These are phyloP conservation scores for Tenthredo livida DNA, from an alignment of 2,888 invertebrate genomes.

Conservation along the genomic window DNA sequence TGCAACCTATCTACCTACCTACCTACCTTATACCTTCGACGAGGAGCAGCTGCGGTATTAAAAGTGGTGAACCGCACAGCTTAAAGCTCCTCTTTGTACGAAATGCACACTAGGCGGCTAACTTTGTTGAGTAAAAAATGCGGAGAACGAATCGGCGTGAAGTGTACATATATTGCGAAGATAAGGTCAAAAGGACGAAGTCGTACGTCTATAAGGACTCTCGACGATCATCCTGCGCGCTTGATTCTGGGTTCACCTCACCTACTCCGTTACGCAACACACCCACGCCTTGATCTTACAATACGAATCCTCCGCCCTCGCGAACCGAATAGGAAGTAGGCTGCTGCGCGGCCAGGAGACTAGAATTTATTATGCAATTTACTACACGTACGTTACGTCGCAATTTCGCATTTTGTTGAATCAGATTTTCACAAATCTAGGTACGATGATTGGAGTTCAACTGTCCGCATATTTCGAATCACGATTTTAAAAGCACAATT, in stretches of 20 bases:
- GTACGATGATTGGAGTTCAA: neutral
- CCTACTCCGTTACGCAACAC: conserved; percentile 37
- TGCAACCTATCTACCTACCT: neutral
- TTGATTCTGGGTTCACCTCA: neutral
- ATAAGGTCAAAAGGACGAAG: neutral
- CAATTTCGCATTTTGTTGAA: neutral
- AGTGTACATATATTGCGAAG: neutral
- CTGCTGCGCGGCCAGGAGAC: conserved; percentile 75
- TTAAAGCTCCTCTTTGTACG: conserved; percentile 28
- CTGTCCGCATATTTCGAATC: neutral
- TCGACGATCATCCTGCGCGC: neutral
- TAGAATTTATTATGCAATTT: conserved; percentile 77
- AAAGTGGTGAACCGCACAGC: conserved; percentile 45
- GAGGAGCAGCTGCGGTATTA: conserved; percentile 20
- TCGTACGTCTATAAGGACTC: neutral
- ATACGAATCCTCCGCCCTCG: conserved; percentile 71
- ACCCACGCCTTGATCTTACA: conserved; percentile 42
- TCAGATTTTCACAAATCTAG: no score
- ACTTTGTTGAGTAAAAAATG: neutral
- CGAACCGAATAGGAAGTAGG: conserved; percentile 75
- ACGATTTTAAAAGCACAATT: neutral
- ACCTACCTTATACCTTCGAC: neutral
- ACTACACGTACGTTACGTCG: neutral
- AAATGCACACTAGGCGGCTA: neutral
- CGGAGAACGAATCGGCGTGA: neutral